Evolutionary conservation across 2,888 invertebrate genomes (phyloP).

Genomic region (Protophormia terraenovae): DNA sequence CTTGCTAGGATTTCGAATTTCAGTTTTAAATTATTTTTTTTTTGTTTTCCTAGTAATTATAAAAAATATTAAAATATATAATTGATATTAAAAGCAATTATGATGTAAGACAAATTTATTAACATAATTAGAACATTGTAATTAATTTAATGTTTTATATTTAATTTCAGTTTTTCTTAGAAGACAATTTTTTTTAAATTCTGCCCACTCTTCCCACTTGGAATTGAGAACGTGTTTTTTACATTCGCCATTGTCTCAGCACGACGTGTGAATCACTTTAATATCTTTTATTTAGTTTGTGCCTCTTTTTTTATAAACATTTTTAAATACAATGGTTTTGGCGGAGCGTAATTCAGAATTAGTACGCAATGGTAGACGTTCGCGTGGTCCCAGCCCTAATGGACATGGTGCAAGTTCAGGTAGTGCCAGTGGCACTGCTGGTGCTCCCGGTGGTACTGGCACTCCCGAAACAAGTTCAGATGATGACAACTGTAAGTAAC

Average conservation of each 20-base stretch:
- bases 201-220: not conserved
- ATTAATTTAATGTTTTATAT: not conserved
- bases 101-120: conserved; percentile 35
- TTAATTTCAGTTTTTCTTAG: conserved; percentile 12
- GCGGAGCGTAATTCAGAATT: conserved; percentile 93
- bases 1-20: conserved; percentile 43
- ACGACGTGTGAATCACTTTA: conserved; percentile 16
- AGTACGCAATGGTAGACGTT: conserved; percentile 92
- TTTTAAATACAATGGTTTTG: conserved; percentile 87
- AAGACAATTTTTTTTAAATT: not conserved
- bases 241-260: not conserved
- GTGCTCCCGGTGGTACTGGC: conserved; percentile 79
- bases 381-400: conserved; percentile 95
- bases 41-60: not conserved
- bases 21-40: conserved; percentile 5
- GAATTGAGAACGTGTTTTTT: conserved; percentile 24
- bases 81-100: not conserved
- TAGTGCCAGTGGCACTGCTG: conserved; percentile 65
- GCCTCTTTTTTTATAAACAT: not conserved
- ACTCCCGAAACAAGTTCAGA: conserved; percentile 92
- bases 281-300: not conserved
- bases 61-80: not conserved
- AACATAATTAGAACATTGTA: not conserved
- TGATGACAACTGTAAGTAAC: conserved; percentile 89
- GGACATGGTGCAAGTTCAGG: conserved; percentile 82